phyloP scores from a whole-genome alignment of 1,140 invertebrate species.

The Vollenhovia emeryi region DNA sequence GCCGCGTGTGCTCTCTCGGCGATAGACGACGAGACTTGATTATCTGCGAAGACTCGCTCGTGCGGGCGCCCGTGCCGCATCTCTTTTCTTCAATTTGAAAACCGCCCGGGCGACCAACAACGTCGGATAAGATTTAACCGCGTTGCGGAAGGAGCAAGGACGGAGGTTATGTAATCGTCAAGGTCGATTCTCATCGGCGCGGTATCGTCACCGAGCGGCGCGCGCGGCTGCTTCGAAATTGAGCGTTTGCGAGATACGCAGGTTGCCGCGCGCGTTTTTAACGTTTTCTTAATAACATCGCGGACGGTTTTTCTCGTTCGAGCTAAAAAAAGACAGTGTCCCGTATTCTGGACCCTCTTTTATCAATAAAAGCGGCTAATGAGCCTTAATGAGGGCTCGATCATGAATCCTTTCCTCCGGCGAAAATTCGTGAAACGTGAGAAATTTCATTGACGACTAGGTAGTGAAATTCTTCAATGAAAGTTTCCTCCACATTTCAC shows the following conservation, averaged over 20 bases:
- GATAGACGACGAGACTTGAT: not conserved
- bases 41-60: not conserved
- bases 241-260: not conserved
- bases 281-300: not conserved
- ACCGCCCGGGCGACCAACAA: not conserved
- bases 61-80: too few relatives aligned
- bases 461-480: too few relatives aligned
- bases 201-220: not conserved
- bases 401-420: too few relatives aligned
- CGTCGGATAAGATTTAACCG: not conserved
- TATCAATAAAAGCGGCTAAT: too few relatives aligned
- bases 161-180: conserved; percentile 60
- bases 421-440: too few relatives aligned
- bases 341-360: too few relatives aligned
- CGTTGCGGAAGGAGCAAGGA: not conserved
- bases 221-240: not conserved
- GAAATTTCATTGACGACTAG: too few relatives aligned
- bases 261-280: not conserved
- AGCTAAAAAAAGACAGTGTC: too few relatives aligned
- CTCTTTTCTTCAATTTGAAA: not conserved
- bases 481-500: too few relatives aligned
- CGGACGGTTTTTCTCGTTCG: not conserved
- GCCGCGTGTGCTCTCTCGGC: not conserved
- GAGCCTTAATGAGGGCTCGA: too few relatives aligned
- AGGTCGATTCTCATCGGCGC: conserved; percentile 20